phyloP scores from a whole-genome alignment of 2,113 vertebrate species.

The Ciconia boyciana region DNA sequence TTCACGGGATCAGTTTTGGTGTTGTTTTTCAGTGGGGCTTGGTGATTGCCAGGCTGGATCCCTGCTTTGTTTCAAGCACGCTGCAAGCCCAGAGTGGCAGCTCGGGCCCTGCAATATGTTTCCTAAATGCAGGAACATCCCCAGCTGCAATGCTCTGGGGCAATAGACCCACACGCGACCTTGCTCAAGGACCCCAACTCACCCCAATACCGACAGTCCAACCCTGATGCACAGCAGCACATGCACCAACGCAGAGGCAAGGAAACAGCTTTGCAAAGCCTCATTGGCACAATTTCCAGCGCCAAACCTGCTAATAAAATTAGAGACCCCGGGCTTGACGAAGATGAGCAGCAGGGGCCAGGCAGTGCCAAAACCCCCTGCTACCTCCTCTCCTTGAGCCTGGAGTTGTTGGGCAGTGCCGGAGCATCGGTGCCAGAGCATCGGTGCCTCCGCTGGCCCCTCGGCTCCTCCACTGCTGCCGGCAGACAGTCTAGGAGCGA shows the following conservation, averaged over 20 bases:
- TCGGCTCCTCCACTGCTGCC: background rate
- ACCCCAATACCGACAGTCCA: background rate
- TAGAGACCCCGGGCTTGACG: background rate
- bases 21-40: background rate
- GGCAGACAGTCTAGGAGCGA: conserved; percentile 29
- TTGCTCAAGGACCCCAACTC: background rate
- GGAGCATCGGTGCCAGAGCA: background rate
- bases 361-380: background rate
- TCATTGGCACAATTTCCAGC: background rate
- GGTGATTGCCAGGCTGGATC: background rate
- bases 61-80: background rate
- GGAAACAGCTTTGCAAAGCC: background rate
- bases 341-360: conserved; percentile 6
- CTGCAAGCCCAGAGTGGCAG: background rate
- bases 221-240: background rate
- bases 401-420: background rate
- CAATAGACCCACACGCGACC: accelerated
- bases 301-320: background rate
- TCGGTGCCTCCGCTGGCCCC: background rate
- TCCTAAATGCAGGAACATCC: background rate
- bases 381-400: background rate
- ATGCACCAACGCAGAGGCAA: accelerated
- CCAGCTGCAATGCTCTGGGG: background rate
- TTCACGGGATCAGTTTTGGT: background rate
- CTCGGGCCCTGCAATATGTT: accelerated